Evolutionary conservation across 2,888 invertebrate species (phyloP).

Genomic region (Coecobrya sp.): DNA sequence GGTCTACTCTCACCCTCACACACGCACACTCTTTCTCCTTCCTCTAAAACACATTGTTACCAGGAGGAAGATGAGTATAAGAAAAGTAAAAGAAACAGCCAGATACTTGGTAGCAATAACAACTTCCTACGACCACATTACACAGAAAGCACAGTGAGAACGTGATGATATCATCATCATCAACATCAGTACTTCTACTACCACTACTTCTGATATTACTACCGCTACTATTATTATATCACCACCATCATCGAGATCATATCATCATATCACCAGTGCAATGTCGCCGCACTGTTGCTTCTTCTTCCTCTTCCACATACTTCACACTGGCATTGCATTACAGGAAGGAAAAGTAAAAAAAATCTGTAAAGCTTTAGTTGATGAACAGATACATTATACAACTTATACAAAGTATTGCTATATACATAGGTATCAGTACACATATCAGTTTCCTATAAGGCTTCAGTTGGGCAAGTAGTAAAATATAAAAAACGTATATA

Average conservation of each 20-base stretch:
- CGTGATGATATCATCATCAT: conserved; percentile 41
- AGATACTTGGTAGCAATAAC: background rate
- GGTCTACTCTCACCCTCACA: conserved; percentile 38
- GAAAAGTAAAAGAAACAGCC: background rate
- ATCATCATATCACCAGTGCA: conserved; percentile 36
- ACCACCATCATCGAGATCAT: conserved; percentile 45
- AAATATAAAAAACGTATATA: background rate
- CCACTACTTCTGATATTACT: background rate
- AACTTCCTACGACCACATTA: background rate
- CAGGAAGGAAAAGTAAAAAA: background rate
- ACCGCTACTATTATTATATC: conserved; percentile 13
- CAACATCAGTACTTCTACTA: background rate
- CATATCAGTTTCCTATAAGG: background rate
- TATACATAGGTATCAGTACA: background rate
- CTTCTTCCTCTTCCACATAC: background rate
- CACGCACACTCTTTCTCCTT: background rate
- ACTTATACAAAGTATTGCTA: too few relatives aligned
- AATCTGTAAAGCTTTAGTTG: background rate
- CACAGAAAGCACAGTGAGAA: conserved; percentile 16
- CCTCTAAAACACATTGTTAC: background rate
- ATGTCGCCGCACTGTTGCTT: conserved; percentile 47
- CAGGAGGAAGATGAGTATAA: background rate
- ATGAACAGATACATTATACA: background rate
- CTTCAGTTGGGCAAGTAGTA: background rate
- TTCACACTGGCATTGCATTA: background rate